Conservation (phyloP, 2,797 vertebrate species). For the Parambassis ranga region DNA sequence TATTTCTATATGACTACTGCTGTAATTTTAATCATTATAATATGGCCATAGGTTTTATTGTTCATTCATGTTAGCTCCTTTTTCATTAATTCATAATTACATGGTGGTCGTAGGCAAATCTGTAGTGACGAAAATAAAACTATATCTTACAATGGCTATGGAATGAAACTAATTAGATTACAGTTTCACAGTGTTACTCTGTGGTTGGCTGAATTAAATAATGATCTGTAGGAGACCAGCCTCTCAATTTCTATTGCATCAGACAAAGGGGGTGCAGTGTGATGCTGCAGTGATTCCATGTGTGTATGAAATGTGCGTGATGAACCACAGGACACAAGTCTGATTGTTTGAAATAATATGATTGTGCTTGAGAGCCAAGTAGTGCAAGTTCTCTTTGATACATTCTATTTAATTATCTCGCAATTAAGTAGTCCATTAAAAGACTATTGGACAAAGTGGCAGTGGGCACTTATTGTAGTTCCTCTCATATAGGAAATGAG, state of each 20-base stretch:
- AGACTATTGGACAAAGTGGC: slow-evolving; percentile 53
- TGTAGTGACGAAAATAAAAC: neutral
- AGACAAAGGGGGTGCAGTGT: neutral
- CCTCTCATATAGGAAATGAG: slow-evolving; percentile 52
- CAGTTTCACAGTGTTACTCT: neutral
- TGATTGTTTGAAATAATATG: slow-evolving; percentile 22
- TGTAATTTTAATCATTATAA: no score
- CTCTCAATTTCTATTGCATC: slow-evolving; percentile 6
- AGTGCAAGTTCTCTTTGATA: slow-evolving; percentile 39
- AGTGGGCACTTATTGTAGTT: slow-evolving; percentile 52
- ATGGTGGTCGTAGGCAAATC: no score
- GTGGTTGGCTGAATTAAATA: neutral
- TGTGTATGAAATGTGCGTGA: slow-evolving; percentile 12
- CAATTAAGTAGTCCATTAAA: slow-evolving; percentile 67
- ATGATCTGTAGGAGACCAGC: neutral
- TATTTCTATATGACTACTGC: neutral
- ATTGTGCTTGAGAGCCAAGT: neutral
- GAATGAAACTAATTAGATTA: neutral
- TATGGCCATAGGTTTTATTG: no score
- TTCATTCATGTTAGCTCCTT: no score
- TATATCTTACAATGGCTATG: neutral
- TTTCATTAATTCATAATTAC: no score
- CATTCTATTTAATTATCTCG: slow-evolving; percentile 58
- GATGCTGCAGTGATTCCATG: slow-evolving; percentile 1
- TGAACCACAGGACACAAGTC: slow-evolving; percentile 4